phyloP scores from a whole-genome alignment of 1,140 invertebrate species.

The Brachionus sp. region DNA sequence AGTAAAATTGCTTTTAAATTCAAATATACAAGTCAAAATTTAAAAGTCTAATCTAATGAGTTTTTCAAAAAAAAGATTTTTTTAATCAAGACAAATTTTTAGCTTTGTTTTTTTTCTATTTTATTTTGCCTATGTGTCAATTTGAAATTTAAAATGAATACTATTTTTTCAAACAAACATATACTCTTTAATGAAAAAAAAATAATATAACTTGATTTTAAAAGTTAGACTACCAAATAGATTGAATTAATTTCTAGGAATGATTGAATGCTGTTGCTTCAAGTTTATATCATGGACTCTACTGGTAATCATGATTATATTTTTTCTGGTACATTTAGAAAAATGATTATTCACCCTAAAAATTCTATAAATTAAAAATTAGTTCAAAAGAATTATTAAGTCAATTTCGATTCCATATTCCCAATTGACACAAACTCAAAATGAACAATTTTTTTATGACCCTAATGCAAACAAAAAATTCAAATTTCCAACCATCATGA shows the following conservation, averaged over 20 bases:
- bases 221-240: neutral
- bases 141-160: neutral
- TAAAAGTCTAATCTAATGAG: too few relatives aligned
- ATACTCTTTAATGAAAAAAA: neutral
- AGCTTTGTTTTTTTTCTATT: neutral
- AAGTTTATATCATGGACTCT: neutral
- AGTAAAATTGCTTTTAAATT: too few relatives aligned
- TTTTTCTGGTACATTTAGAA: neutral
- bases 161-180: neutral
- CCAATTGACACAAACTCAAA: neutral
- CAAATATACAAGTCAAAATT: too few relatives aligned
- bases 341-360: neutral
- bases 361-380: neutral
- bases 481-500: slow-evolving; percentile 20
- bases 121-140: slow-evolving; percentile 33
- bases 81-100: neutral
- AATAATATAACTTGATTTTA: neutral
- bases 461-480: slow-evolving; percentile 10
- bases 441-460: slow-evolving; percentile 38
- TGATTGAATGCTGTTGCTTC: neutral
- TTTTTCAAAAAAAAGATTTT: too few relatives aligned
- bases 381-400: slow-evolving; percentile 23
- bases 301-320: neutral
- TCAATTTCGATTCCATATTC: slow-evolving; percentile 15
- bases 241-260: neutral